phyloP scores from a whole-genome alignment of 2,113 vertebrate genomes.

The Hypocryptadius cinnamomeus region DNA sequence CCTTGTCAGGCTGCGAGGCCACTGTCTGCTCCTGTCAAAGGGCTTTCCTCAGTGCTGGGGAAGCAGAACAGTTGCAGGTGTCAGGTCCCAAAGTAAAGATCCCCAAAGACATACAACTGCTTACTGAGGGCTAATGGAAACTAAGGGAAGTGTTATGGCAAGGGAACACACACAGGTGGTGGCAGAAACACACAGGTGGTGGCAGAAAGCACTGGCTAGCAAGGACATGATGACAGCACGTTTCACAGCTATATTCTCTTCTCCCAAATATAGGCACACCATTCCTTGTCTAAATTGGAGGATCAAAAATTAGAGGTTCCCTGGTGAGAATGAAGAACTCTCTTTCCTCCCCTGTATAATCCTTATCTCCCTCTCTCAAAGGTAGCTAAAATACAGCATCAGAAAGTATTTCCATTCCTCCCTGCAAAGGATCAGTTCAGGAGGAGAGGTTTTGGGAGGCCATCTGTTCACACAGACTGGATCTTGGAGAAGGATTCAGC shows the following conservation, averaged over 20 bases:
- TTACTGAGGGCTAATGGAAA: background rate
- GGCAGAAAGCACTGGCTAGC: background rate
- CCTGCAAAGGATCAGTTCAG: background rate
- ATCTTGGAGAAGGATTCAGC: background rate
- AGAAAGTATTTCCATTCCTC: background rate
- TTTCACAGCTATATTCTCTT: background rate
- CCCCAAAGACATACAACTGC: background rate
- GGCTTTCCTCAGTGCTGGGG: background rate
- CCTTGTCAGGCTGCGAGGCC: background rate
- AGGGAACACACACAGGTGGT: background rate
- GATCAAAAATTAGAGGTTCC: background rate
- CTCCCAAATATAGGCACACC: background rate
- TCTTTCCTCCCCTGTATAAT: background rate
- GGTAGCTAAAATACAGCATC: background rate
- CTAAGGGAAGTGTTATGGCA: background rate
- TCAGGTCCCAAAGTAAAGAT: background rate
- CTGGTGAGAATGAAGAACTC: background rate
- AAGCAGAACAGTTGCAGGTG: background rate
- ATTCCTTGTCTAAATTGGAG: background rate
- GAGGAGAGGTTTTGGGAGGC: background rate
- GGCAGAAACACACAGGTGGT: background rate
- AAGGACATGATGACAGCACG: background rate
- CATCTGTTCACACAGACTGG: background rate
- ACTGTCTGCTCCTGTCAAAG: background rate
- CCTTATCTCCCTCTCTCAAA: background rate